Evolutionary conservation across 2,113 vertebrate species (phyloP).

Genomic region (Nothocercus julius): DNA sequence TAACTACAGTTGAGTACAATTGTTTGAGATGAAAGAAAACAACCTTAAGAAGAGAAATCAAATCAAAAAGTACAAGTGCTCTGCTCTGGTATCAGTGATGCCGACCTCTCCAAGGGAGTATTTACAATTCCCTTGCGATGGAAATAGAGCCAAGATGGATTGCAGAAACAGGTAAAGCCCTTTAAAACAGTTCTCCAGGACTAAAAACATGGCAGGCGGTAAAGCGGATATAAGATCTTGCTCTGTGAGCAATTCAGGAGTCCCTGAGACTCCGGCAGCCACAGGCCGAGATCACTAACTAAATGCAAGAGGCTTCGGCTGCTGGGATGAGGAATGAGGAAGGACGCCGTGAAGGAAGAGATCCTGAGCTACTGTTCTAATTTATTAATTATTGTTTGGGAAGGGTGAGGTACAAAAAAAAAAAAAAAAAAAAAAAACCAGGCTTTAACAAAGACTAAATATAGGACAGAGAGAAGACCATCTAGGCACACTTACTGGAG

Average conservation of each 20-base stretch:
- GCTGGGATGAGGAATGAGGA: background rate
- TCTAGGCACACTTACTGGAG: background rate
- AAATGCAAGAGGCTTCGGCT: background rate
- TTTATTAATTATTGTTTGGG: background rate
- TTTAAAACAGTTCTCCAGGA: background rate
- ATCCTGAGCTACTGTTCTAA: background rate
- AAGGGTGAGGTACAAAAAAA: background rate
- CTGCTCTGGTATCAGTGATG: conserved; percentile 11
- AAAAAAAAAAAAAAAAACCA: background rate
- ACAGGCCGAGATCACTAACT: fast-evolving
- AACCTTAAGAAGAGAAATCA: conserved; percentile 42
- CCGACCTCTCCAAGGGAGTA: conserved; percentile 19
- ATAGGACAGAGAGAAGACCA: background rate
- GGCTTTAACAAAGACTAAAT: background rate
- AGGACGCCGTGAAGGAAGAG: background rate
- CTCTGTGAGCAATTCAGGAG: background rate
- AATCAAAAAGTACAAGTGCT: conserved; percentile 15
- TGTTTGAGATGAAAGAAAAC: conserved; percentile 41
- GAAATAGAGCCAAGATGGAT: background rate
- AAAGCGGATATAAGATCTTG: background rate
- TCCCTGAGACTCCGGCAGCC: background rate
- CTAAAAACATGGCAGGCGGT: background rate
- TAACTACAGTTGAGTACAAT: conserved; percentile 46
- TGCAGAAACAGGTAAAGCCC: conserved; percentile 4
- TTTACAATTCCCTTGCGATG: background rate